Evolutionary conservation across 2,113 vertebrate species (phyloP).

Genomic region (Coracopsis vasa): DNA sequence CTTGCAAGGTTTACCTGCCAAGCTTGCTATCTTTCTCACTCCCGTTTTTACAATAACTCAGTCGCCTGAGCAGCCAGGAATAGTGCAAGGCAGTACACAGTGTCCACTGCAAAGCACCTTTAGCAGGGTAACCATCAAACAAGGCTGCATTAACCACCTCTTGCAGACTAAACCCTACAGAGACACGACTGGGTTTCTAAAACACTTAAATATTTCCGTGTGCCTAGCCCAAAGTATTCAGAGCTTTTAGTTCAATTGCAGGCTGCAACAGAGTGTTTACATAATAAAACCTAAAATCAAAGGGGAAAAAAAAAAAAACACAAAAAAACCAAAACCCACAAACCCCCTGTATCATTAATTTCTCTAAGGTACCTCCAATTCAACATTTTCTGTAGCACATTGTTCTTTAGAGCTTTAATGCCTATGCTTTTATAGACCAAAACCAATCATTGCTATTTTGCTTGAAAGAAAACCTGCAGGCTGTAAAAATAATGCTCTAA

Average conservation of each 20-base stretch:
- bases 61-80: not conserved
- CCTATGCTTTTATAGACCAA: not conserved
- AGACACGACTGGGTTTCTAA: rapidly evolving
- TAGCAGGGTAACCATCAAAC: not conserved
- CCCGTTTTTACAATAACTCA: not conserved
- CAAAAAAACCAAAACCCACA: no score
- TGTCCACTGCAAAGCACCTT: not conserved
- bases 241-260: not conserved
- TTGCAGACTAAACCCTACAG: not conserved
- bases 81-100: not conserved
- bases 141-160: not conserved
- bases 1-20: not conserved
- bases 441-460: not conserved
- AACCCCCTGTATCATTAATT: not conserved
- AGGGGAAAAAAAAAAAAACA: not conserved
- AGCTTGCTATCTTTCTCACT: not conserved
- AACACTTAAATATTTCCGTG: not conserved
- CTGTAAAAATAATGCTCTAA: slow-evolving; percentile 3
- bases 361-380: not conserved
- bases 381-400: not conserved
- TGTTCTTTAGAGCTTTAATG: not conserved
- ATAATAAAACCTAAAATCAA: slow-evolving; percentile 26
- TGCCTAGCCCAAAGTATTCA: not conserved
- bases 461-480: slow-evolving; percentile 25
- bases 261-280: not conserved